These are phyloP conservation scores for Stenichneumon culpator DNA, from an alignment of 2,888 invertebrate genomes.

Conservation along the genomic window DNA sequence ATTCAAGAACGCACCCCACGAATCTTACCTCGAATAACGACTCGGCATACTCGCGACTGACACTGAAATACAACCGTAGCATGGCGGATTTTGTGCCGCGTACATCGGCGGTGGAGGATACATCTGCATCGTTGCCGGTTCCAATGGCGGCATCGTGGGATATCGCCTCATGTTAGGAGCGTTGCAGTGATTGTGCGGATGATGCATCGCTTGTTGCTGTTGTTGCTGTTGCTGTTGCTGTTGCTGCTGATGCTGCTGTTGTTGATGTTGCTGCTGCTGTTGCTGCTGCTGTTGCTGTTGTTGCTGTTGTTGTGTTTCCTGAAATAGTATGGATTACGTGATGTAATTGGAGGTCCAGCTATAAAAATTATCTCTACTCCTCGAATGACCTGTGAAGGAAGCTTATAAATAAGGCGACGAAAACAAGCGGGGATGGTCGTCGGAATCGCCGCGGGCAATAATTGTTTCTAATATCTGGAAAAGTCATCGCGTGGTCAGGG, in stretches of 20 bases:
- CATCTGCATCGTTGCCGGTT: constrained; percentile 82
- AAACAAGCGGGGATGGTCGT: constrained; percentile 55
- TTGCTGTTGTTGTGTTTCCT: constrained; percentile 48
- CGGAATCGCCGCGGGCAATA: constrained; percentile 40
- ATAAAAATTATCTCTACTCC: constrained; percentile 21
- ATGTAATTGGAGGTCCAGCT: constrained; percentile 4
- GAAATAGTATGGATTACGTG: constrained; percentile 30
- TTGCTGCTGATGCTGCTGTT: constrained; percentile 71
- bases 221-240: constrained; percentile 63
- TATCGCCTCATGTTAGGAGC: constrained; percentile 81
- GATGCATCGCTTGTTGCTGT: constrained; percentile 78
- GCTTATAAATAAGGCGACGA: constrained; percentile 43
- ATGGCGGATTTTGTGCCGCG: constrained; percentile 80
- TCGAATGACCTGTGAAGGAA: constrained; percentile 51
- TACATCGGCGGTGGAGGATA: constrained; percentile 82
- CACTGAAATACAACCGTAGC: constrained; percentile 82
- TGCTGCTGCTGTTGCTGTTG: constrained; percentile 35
- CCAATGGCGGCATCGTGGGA: constrained; percentile 80
- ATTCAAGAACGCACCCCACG: neutral
- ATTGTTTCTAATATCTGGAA: constrained; percentile 43
- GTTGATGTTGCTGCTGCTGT: neutral
- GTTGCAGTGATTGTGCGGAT: constrained; percentile 80
- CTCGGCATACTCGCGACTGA: constrained; percentile 81
- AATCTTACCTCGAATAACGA: constrained; percentile 82
- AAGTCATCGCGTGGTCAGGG: constrained; percentile 22